These are phyloP conservation scores for Melinopterus prodromus DNA, from an alignment of 2,888 invertebrate genomes.

Conservation along the genomic window DNA sequence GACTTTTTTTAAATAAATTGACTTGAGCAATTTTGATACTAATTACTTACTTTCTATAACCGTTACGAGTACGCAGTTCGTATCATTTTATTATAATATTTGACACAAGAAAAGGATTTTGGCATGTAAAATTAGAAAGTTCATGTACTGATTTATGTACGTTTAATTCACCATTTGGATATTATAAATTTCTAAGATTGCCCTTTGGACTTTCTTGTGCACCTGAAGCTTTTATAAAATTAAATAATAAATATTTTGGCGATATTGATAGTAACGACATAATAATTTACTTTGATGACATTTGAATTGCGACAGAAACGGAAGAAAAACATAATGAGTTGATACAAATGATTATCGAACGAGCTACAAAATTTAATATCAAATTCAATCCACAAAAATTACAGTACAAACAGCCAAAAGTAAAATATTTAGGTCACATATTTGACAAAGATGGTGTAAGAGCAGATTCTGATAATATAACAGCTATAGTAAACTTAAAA, in stretches of 20 bases:
- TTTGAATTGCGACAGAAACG: neutral
- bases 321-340: neutral
- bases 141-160: too few species aligned
- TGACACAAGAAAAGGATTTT: too few species aligned
- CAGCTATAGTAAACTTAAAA: conserved; percentile 8
- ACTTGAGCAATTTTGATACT: neutral
- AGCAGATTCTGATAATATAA: neutral
- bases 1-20: neutral
- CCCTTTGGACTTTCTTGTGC: too few species aligned
- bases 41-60: neutral
- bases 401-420: neutral
- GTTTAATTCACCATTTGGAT: neutral
- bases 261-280: too few species aligned
- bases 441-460: neutral
- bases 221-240: conserved; percentile 4
- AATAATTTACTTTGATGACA: too few species aligned
- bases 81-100: too few species aligned
- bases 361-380: too few species aligned
- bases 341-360: neutral
- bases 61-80: neutral
- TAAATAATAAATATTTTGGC: neutral
- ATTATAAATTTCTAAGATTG: neutral
- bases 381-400: neutral
- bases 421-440: conserved; percentile 8
- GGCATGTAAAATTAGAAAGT: too few species aligned